A percentile compares a stretch with the other conserved stretches of the same genome.
Conservation (phyloP, 2,797 vertebrate genomes). For the Thripadectes ignobilis region DNA sequence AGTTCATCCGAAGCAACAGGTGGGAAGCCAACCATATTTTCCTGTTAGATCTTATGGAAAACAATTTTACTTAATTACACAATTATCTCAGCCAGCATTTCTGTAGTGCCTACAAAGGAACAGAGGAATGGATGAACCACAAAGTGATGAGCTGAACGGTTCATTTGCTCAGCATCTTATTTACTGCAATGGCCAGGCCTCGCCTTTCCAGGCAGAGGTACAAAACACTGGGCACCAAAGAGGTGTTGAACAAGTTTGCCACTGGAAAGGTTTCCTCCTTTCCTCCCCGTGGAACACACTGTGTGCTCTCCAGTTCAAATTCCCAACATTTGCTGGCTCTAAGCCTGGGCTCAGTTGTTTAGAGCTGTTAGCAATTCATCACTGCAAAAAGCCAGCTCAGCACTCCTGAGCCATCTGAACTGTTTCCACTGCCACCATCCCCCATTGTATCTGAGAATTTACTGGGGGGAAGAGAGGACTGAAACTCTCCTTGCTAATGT, state of each 20-base stretch:
- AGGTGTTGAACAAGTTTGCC: background rate
- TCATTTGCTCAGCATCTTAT: background rate
- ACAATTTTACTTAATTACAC: background rate
- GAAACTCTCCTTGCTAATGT: background rate
- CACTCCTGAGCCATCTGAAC: conserved; percentile 11
- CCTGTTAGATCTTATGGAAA: background rate
- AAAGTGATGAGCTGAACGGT: background rate
- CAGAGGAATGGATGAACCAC: background rate
- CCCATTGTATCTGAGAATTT: background rate
- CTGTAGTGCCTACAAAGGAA: background rate
- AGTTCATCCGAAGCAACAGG: background rate
- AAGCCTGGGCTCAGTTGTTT: background rate
- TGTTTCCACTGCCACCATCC: background rate
- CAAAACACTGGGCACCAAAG: background rate
- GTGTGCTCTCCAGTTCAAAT: background rate
- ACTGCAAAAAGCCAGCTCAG: conserved; percentile 25
- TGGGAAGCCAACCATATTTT: background rate
- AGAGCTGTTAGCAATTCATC: background rate
- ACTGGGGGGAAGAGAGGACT: background rate
- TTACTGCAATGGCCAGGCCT: background rate
- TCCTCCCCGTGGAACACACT: background rate
- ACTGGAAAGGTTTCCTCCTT: background rate
- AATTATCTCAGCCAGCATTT: background rate
- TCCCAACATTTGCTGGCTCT: background rate
- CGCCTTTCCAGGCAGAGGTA: background rate